Percentiles rank a stretch among this genome's conserved stretches.
Evolutionary conservation across 2,888 invertebrate genomes (phyloP).

Genomic region (Monoplex corrugatus): DNA sequence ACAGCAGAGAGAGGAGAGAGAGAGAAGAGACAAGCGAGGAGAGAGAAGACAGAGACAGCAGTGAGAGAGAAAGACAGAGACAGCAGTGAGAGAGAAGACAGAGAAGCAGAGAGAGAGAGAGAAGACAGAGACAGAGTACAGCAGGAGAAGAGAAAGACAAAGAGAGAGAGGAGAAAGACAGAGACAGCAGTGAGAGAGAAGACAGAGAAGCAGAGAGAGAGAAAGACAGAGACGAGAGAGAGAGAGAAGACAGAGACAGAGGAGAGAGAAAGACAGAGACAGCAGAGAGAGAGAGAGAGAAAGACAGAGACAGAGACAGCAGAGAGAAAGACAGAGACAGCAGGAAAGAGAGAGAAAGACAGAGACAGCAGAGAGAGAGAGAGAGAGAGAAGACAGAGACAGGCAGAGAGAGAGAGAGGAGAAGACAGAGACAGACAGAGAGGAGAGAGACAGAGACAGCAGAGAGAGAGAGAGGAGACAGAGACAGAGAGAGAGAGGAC

Average conservation of each 20-base stretch:
- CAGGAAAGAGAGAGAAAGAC: background rate
- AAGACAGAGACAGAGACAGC: background rate
- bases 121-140: background rate
- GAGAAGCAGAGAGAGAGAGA: background rate
- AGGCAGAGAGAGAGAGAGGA: background rate
- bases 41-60: background rate
- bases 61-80: background rate
- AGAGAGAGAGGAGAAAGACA: background rate
- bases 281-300: background rate
- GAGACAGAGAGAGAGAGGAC: background rate
- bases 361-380: background rate
- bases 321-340: background rate
- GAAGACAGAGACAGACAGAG: background rate
- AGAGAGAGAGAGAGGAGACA: background rate
- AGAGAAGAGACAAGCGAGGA: background rate
- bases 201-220: constrained; percentile 2
- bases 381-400: too few species aligned
- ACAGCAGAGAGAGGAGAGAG: background rate
- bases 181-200: background rate
- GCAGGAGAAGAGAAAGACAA: background rate
- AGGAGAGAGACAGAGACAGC: background rate
- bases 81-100: background rate
- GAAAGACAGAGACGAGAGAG: background rate
- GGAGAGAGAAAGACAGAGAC: too few species aligned
- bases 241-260: background rate